Evolutionary conservation across 2,888 invertebrate species (phyloP).

Genomic region (Caenorhabditis wallacei): DNA sequence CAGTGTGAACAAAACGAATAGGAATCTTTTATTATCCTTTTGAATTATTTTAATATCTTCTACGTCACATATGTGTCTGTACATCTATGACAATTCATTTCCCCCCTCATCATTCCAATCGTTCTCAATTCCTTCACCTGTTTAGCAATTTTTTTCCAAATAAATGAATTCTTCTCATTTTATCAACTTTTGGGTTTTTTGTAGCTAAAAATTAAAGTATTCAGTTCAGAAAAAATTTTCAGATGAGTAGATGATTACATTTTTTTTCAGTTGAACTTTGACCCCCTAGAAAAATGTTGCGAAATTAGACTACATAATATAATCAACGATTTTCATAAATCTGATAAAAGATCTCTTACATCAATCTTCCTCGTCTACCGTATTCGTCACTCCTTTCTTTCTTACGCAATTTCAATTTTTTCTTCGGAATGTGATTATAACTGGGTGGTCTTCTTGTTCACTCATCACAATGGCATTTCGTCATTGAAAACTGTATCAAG

Average conservation of each 20-base stretch:
- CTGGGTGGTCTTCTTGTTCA: slow-evolving; percentile 24
- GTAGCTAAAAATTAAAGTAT: no score
- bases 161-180: not conserved
- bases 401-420: slow-evolving; percentile 31
- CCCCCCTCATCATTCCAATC: slow-evolving; percentile 50
- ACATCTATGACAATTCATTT: slow-evolving; percentile 43
- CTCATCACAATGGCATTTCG: slow-evolving; percentile 19
- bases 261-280: not conserved
- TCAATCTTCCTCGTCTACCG: not conserved
- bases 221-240: no score
- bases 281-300: not conserved
- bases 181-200: not conserved
- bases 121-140: slow-evolving; percentile 44
- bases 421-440: not conserved
- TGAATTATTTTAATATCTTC: slow-evolving; percentile 26
- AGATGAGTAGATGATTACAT: no score
- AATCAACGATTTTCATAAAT: not conserved
- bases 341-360: not conserved
- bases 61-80: slow-evolving; percentile 49
- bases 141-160: slow-evolving; percentile 27
- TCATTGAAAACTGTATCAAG: not conserved
- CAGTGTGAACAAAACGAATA: slow-evolving; percentile 29
- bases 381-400: not conserved
- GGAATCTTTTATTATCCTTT: slow-evolving; percentile 7
- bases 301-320: not conserved